These are phyloP conservation scores for Cephonodes hylas DNA, from an alignment of 2,888 invertebrate genomes.

Conservation along the genomic window DNA sequence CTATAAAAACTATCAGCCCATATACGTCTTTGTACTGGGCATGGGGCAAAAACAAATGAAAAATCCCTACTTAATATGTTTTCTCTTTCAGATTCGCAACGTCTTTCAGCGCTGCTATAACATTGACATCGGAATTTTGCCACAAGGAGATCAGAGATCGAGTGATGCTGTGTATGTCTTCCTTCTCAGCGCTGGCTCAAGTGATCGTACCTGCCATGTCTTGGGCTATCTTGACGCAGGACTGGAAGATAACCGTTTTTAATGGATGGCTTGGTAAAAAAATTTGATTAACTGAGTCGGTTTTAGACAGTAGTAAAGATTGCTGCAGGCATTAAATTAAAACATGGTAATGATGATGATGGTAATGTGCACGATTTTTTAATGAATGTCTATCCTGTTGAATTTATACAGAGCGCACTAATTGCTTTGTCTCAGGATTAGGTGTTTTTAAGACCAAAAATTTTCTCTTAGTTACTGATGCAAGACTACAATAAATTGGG, in stretches of 20 bases:
- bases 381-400: too few species aligned
- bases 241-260: constrained; percentile 52
- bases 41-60: constrained; percentile 4
- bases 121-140: constrained; percentile 58
- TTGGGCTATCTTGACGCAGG: constrained; percentile 53
- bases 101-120: constrained; percentile 52
- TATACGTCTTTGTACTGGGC: too few species aligned
- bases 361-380: too few species aligned
- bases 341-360: too few species aligned
- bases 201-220: constrained; percentile 50
- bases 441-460: too few species aligned
- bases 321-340: neutral
- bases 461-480: too few species aligned
- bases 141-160: constrained; percentile 58
- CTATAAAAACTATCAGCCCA: too few species aligned
- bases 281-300: neutral
- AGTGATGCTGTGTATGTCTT: constrained; percentile 53
- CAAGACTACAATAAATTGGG: too few species aligned
- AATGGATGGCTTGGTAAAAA: constrained; percentile 51
- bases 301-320: neutral
- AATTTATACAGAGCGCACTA: too few species aligned
- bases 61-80: neutral
- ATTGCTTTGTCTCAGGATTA: too few species aligned
- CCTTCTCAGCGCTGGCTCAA: constrained; percentile 46
- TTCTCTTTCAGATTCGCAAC: constrained; percentile 48